A percentile compares a stretch with the other conserved stretches of the same genome.
These are phyloP conservation scores for Drosophila ambigua DNA, from an alignment of 1,140 invertebrate genomes.

Conservation along the genomic window DNA sequence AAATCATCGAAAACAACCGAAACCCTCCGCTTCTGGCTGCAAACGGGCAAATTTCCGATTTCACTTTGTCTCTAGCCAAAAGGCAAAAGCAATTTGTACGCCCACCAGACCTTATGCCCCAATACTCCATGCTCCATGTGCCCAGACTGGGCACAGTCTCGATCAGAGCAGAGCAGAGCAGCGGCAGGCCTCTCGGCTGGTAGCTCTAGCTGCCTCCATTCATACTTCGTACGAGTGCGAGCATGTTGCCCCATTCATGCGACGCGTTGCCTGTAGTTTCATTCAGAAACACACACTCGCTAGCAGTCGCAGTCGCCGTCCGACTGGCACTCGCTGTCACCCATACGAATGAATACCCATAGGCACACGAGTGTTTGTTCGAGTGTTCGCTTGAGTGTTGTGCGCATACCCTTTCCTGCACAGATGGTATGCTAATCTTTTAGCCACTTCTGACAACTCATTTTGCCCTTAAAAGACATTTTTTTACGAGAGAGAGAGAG, in stretches of 20 bases:
- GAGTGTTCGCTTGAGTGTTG: too few relatives aligned
- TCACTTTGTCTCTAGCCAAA: conserved; percentile 56
- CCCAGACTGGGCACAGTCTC: conserved; percentile 6
- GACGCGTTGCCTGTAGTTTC: conserved; percentile 59
- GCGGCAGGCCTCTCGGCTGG: conserved; percentile 24
- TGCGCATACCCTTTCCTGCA: too few relatives aligned
- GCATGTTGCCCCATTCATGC: conserved; percentile 70
- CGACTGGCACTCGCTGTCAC: too few relatives aligned
- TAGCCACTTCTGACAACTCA: too few relatives aligned
- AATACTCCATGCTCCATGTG: neutral
- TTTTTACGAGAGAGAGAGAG: too few relatives aligned
- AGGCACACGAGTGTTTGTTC: too few relatives aligned
- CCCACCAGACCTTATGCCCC: conserved; percentile 50
- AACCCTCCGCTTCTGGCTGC: conserved; percentile 19
- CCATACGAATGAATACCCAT: too few relatives aligned
- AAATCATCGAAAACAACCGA: conserved; percentile 27
- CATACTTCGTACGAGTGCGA: conserved; percentile 15
- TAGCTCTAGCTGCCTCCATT: conserved; percentile 46
- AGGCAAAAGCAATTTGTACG: conserved; percentile 70
- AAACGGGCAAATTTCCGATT: conserved; percentile 59
- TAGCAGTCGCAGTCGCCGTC: neutral
- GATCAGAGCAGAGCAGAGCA: conserved; percentile 7
- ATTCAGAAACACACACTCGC: conserved; percentile 55
- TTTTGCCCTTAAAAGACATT: too few relatives aligned
- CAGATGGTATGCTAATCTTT: too few relatives aligned